Conservation (phyloP, 1,140 invertebrate species). For the Drosophila nebulosa region DNA sequence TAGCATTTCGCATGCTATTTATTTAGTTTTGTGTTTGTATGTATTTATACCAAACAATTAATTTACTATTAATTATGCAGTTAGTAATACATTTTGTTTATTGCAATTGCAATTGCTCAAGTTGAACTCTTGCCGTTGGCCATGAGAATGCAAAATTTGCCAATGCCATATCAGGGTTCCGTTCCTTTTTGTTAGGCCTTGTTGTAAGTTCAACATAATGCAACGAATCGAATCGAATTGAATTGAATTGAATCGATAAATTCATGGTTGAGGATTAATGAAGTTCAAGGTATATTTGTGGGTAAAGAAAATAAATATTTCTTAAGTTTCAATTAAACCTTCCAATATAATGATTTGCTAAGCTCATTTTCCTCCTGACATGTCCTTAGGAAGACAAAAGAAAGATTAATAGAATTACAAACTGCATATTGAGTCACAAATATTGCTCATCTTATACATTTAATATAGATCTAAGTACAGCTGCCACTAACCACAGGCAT, state of each 20-base stretch:
- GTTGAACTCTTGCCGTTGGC: slow-evolving; percentile 17
- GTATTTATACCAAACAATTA: slow-evolving; percentile 19
- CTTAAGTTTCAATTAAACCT: too few relatives aligned
- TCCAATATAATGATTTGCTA: neutral
- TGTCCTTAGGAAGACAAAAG: too few relatives aligned
- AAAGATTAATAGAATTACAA: too few relatives aligned
- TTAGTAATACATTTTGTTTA: slow-evolving; percentile 16
- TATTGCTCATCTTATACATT: too few relatives aligned
- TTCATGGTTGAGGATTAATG: slow-evolving; percentile 5
- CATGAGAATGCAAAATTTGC: neutral
- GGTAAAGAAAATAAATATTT: neutral
- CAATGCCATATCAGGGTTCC: neutral
- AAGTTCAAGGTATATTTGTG: neutral
- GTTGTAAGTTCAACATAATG: neutral
- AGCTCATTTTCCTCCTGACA: too few relatives aligned
- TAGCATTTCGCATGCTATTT: slow-evolving; percentile 27
- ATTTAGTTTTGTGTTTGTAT: slow-evolving; percentile 4
- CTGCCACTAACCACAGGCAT: too few relatives aligned
- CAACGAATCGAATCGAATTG: slow-evolving; percentile 23
- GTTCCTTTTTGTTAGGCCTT: neutral
- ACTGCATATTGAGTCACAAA: too few relatives aligned
- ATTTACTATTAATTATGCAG: slow-evolving; percentile 36
- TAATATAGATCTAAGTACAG: too few relatives aligned
- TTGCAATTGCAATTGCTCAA: slow-evolving; percentile 3
- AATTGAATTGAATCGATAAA: slow-evolving; percentile 29